A percentile compares a stretch with the other conserved stretches of the same genome.
phyloP scores from a whole-genome alignment of 53 echinoderm and acorn worm species.

The Arbacia lixula region DNA sequence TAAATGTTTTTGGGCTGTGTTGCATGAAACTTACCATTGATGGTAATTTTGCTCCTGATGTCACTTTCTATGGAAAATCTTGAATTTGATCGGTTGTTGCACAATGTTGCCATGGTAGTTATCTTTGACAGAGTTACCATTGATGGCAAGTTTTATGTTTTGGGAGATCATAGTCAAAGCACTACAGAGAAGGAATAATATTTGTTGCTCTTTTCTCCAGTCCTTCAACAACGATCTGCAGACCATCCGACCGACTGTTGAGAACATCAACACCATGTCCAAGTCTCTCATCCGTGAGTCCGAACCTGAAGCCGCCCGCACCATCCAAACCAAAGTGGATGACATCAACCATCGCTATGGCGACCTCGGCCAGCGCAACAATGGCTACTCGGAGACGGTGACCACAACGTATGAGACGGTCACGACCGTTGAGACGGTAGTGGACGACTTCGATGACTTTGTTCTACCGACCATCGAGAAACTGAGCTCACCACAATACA shows the following conservation, averaged over 20 bases:
- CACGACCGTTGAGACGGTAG: conserved; percentile 54
- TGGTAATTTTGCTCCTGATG: too few relatives aligned
- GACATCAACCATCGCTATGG: conserved; percentile 71
- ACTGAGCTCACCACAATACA: conserved; percentile 81
- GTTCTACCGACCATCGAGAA: conserved; percentile 75
- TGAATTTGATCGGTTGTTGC: not conserved
- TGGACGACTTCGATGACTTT: conserved; percentile 85
- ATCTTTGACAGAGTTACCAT: not conserved
- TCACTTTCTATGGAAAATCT: not conserved
- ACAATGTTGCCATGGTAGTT: not conserved
- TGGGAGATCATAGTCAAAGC: not conserved
- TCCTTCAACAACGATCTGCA: conserved; percentile 78
- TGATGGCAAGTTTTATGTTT: too few relatives aligned
- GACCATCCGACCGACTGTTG: conserved; percentile 80
- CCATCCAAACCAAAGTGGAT: conserved; percentile 85
- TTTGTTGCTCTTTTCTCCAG: conserved; percentile 31
- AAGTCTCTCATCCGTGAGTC: conserved; percentile 78
- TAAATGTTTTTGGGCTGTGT: too few relatives aligned
- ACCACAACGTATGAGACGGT: conserved; percentile 55
- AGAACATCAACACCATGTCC: conserved; percentile 68
- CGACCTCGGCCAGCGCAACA: conserved; percentile 54
- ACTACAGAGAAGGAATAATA: not conserved
- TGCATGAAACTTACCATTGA: too few relatives aligned
- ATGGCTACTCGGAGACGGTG: conserved; percentile 31
- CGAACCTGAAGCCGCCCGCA: conserved; percentile 77